Evolutionary conservation across 2,113 vertebrate genomes (phyloP).

Genomic region (Chaetodon auriga): DNA sequence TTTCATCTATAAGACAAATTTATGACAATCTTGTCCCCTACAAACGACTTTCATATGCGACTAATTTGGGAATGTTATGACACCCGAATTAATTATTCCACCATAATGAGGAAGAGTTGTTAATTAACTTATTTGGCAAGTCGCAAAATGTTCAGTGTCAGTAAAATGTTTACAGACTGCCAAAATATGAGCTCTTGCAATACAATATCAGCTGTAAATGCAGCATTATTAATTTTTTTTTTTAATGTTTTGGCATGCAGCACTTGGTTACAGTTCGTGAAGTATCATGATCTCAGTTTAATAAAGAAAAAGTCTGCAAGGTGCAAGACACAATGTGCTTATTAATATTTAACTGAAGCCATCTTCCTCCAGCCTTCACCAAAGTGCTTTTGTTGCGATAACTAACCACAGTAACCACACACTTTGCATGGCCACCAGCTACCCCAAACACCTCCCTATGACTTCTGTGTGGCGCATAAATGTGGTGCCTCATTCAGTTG

Average conservation of each 20-base stretch:
- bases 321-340: too few relatives aligned
- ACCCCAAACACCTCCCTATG: too few relatives aligned
- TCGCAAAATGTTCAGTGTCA: neutral
- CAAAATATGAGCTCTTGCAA: neutral
- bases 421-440: neutral
- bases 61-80: neutral
- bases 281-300: neutral
- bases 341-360: too few relatives aligned
- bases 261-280: neutral
- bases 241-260: neutral
- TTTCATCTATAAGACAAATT: neutral
- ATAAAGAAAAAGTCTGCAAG: neutral
- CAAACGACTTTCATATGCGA: neutral
- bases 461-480: neutral
- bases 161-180: neutral
- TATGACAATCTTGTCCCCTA: neutral
- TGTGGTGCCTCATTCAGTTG: neutral
- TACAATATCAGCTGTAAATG: neutral
- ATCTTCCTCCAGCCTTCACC: neutral
- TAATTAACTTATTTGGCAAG: neutral
- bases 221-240: neutral
- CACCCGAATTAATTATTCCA: too few relatives aligned
- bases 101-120: too few relatives aligned
- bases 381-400: too few relatives aligned
- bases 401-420: too few relatives aligned